These are phyloP conservation scores for Ochropleura plecta DNA, from an alignment of 2,888 invertebrate species.

Conservation along the genomic window DNA sequence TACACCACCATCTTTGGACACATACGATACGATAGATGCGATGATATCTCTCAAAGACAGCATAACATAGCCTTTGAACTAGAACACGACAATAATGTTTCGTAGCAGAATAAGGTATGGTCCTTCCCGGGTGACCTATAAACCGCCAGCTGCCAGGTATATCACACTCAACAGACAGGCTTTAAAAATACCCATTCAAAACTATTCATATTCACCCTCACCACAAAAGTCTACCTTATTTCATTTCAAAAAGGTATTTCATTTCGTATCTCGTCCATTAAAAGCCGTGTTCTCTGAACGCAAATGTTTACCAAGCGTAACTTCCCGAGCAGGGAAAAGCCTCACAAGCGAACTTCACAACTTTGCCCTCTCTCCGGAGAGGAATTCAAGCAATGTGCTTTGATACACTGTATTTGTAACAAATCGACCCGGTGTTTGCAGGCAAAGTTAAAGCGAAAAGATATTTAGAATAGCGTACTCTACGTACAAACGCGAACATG, in stretches of 20 bases:
- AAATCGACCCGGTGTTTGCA: constrained; percentile 51
- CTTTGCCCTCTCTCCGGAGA: constrained; percentile 47
- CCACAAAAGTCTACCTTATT: constrained; percentile 27
- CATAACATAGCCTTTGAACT: not conserved
- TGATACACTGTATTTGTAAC: constrained; percentile 34
- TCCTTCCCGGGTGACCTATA: not conserved
- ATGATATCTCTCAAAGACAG: not conserved
- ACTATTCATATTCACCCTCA: constrained; percentile 13
- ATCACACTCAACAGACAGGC: not conserved
- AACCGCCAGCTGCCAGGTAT: not conserved
- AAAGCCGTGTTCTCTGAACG: constrained; percentile 40
- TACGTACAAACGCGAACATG: constrained; percentile 41
- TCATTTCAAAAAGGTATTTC: constrained; percentile 48
- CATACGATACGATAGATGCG: not conserved
- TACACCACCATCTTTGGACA: too few relatives aligned
- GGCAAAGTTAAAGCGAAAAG: constrained; percentile 41
- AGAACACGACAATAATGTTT: not conserved
- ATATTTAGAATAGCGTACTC: constrained; percentile 51
- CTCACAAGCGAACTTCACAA: constrained; percentile 35
- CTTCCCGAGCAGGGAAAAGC: constrained; percentile 39
- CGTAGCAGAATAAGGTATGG: not conserved
- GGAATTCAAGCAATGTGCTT: constrained; percentile 44
- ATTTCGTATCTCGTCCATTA: constrained; percentile 56
- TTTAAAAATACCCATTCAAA: constrained; percentile 33
- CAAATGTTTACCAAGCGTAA: constrained; percentile 58